These are phyloP conservation scores for Cheilosia urbana DNA, from an alignment of 2,888 invertebrate genomes.

Conservation along the genomic window DNA sequence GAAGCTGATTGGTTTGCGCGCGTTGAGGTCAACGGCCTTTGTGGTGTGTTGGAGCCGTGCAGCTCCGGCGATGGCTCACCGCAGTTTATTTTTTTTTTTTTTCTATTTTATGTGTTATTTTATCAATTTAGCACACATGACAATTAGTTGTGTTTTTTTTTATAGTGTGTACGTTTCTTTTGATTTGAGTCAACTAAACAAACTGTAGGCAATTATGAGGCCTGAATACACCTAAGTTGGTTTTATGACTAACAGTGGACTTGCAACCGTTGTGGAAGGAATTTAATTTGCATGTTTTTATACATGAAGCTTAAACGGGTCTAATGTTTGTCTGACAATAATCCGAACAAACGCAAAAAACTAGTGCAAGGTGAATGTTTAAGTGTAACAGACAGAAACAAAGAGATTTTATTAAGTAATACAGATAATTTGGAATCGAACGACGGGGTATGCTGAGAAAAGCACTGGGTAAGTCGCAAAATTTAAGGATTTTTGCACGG, in stretches of 20 bases:
- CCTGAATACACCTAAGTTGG: constrained; percentile 3
- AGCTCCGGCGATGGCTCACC: constrained; percentile 35
- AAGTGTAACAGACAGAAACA: constrained; percentile 38
- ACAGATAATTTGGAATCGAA: background rate
- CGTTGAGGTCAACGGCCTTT: constrained; percentile 32
- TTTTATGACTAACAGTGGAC: constrained; percentile 16
- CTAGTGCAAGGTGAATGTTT: constrained; percentile 57
- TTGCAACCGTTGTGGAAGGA: constrained; percentile 34
- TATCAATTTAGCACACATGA: constrained; percentile 69
- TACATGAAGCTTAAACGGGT: constrained; percentile 14
- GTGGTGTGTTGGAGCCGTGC: constrained; percentile 9
- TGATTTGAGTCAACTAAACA: constrained; percentile 34
- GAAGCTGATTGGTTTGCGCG: background rate
- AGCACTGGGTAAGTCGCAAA: too few species aligned
- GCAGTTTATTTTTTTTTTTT: constrained; percentile 10
- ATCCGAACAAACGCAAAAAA: constrained; percentile 2
- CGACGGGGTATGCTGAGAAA: too few species aligned
- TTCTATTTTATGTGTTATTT: constrained; percentile 45
- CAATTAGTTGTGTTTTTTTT: constrained; percentile 40
- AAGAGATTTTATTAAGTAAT: constrained; percentile 4
- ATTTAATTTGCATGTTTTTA: constrained; percentile 42
- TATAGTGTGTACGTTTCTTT: constrained; percentile 37
- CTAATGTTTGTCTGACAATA: constrained; percentile 35
- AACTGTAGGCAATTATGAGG: constrained; percentile 47
- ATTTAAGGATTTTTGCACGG: background rate